A percentile compares a stretch with the other conserved stretches of the same genome.
phyloP scores from a whole-genome alignment of 1,140 invertebrate genomes.

The Lycorma delicatula region DNA sequence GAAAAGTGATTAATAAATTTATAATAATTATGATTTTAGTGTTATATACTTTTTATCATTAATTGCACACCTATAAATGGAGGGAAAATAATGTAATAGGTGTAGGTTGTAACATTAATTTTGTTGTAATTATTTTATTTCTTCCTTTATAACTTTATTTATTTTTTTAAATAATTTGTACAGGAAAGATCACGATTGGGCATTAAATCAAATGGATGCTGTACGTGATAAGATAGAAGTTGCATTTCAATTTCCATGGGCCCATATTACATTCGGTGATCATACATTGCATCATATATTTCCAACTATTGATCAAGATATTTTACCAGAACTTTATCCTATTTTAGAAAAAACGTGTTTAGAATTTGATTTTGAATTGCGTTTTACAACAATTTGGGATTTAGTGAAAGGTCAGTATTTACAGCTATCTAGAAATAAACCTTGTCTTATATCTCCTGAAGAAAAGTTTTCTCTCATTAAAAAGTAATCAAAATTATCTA shows the following conservation, averaged over 20 bases:
- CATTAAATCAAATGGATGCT: conserved; percentile 64
- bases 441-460: not conserved
- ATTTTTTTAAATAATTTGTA: conserved; percentile 23
- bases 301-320: conserved; percentile 65
- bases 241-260: conserved; percentile 56
- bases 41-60: too few species aligned
- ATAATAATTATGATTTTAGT: too few species aligned
- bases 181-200: conserved; percentile 62
- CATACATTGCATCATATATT: conserved; percentile 74
- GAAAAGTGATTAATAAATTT: too few species aligned
- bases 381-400: conserved; percentile 47
- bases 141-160: too few species aligned
- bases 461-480: not conserved
- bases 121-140: too few species aligned
- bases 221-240: conserved; percentile 61
- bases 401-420: conserved; percentile 57
- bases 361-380: conserved; percentile 53
- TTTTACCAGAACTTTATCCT: conserved; percentile 52
- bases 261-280: conserved; percentile 62
- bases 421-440: conserved; percentile 40
- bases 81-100: too few species aligned
- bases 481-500: not conserved
- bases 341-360: conserved; percentile 55
- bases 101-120: too few species aligned
- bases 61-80: too few species aligned